Evolutionary conservation across 2,888 invertebrate genomes (phyloP), one percentile per base, ranked within the genome.

Genomic region (Bellardia pandia): DNA sequence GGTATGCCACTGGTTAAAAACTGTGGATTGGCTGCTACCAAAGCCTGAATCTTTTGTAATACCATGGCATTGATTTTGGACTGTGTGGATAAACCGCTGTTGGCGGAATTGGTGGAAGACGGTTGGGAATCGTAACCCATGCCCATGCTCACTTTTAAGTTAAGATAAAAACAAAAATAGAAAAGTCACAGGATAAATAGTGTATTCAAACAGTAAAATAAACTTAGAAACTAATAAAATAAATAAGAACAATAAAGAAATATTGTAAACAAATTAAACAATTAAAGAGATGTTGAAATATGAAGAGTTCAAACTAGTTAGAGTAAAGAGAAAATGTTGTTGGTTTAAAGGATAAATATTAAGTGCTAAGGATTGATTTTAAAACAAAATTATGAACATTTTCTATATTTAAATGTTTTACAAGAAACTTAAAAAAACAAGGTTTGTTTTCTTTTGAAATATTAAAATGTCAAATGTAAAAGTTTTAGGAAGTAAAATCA

Each of bases 1-100:
- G 92, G 94, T 90, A 94, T 94, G 79, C 94, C 94, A 85, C 93
- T 92, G 80, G 93, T 93, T 85, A 94, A 90, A 86, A 93, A 94
- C 66, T 92, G 92, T 40, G 94, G 94, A 92, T 94, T 93, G 14
- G 92, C 90, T 8, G 93, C 91, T 6, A 94, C 90, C 78, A 94
- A 88, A 14, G 92, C 90, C 85, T 93, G 93, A n/a, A 94, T 90
- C 84, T 92, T 93, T 89, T 93, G 93, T 88, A 93, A 84, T 86
- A 94, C 91, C 85, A 91, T 89, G 7, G 90, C 90, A 89, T 92
- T 93, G 9, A 92, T 89, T 85, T 92, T 92, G n/a, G 90, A 89
- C 88, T 90, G 90, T 56, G 90, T 89, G 68, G 90, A 79, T 71
- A 91, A 88, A 13, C 80, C 86, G 1, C 82, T 88, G 58, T 62